Conservation (phyloP, 2,113 vertebrate species). For the Motacilla alba region DNA sequence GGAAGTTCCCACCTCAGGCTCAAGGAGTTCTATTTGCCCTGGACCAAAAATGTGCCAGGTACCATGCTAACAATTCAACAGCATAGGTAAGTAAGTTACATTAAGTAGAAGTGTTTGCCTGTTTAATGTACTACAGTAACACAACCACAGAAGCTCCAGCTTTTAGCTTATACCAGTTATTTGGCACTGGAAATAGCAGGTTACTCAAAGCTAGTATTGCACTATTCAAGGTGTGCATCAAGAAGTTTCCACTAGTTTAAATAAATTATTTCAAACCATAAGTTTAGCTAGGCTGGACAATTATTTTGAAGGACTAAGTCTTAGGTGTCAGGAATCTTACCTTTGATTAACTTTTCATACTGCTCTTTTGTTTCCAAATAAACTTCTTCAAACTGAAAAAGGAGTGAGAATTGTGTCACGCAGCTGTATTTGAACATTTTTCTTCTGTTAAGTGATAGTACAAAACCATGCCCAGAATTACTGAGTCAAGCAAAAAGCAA, state of each 20-base stretch:
- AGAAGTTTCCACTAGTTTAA: background rate
- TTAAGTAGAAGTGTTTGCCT: background rate
- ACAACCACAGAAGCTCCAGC: background rate
- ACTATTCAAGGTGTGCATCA: background rate
- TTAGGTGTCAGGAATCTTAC: slow-evolving; percentile 45
- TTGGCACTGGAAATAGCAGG: background rate
- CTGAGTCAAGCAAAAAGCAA: background rate
- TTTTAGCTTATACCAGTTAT: background rate
- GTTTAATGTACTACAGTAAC: background rate
- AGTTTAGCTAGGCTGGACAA: background rate
- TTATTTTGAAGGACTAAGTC: background rate
- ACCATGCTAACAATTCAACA: background rate
- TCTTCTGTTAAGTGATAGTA: background rate
- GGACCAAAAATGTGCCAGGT: background rate
- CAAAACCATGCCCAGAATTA: background rate
- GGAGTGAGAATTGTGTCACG: background rate
- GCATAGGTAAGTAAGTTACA: background rate
- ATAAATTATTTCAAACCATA: background rate
- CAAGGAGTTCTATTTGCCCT: background rate
- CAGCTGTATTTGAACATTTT: background rate
- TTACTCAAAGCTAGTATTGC: background rate
- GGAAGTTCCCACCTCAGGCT: background rate
- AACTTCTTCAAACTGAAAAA: slow-evolving; percentile 84
- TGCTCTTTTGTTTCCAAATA: slow-evolving; percentile 80
- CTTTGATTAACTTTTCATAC: slow-evolving; percentile 78